Evolutionary conservation across 1,140 invertebrate species (phyloP), one percentile per base, ranked within the genome.

Genomic region (Galleria mellonella): DNA sequence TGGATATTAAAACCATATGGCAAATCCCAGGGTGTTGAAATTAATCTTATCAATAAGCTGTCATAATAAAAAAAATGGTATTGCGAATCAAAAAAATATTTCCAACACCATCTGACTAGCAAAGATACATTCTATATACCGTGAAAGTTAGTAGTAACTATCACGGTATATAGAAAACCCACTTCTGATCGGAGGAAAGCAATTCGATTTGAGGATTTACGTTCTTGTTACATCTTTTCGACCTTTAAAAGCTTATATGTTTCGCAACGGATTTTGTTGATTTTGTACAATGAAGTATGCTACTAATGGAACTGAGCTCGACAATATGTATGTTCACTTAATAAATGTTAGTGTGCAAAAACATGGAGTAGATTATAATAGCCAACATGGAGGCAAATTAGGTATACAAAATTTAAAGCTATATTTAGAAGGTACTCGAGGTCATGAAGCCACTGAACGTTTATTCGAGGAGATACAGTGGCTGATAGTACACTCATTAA

Each of bases 1-100:
- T 98, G 96, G 96, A 98, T 98, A 45, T 96, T 98, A 93, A 98
- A 98, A 74, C 97, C 97, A 0, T 96, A 94, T 71, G 96, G 95
- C 4, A 94, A 95, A 73, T 96, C 94, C 7, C 94, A 96, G 76
- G 94, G 93, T 0, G 90, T 92, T 5, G 94, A 94, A 2, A 96
- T 96, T 55, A 95, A 95, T 73, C 79, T 96, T 1, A 95, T 96
- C 48, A 96, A 95, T 62, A 95, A 95, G 83, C 74, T 96, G 28
- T 95, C 94, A 1, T 95, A 96, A 79, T 81, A 96, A 8, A 95
- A 94, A 71, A 92, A 93, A 62, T 96, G 94, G 93, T 95, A 94
- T 0, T 86, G 92, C 11, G 93, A 95, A 78, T 91, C 92, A 2
- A 93, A 93, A 73, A 81, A 91, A 58, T 64, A 55, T 48, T 47